phyloP scores from a whole-genome alignment of 2,113 vertebrate genomes.

The Oncorhynchus gorbuscha region DNA sequence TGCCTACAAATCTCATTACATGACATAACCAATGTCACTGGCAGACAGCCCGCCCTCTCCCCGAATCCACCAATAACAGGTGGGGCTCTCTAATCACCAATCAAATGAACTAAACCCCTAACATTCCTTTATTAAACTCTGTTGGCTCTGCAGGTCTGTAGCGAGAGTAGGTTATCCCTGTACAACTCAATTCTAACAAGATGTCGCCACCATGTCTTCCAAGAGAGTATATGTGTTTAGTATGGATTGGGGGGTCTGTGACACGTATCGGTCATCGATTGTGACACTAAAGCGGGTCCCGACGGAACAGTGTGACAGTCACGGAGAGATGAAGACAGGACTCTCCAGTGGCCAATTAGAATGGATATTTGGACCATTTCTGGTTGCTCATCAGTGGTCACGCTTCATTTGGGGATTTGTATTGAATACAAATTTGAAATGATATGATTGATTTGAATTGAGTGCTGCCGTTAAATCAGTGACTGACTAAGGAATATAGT shows the following conservation, averaged over 20 bases:
- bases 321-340: slow-evolving; percentile 4
- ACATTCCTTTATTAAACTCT: neutral
- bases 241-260: slow-evolving; percentile 30
- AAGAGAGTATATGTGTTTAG: slow-evolving; percentile 31
- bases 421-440: neutral
- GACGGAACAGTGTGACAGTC: neutral
- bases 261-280: slow-evolving; percentile 32
- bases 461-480: neutral
- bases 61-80: neutral
- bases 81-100: slow-evolving; percentile 7
- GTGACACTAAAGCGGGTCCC: slow-evolving; percentile 2
- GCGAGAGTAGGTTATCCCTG: neutral
- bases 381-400: slow-evolving; percentile 15
- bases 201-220: neutral
- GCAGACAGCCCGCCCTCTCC: neutral
- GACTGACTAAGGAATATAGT: neutral
- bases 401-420: slow-evolving; percentile 1
- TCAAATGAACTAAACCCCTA: slow-evolving; percentile 26
- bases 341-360: slow-evolving; percentile 19
- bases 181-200: slow-evolving; percentile 17
- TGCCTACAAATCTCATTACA: slow-evolving; percentile 24
- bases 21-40: slow-evolving; percentile 13
- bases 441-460: neutral
- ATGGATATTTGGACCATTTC: neutral
- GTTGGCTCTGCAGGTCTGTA: neutral